Conservation (phyloP, 2,113 vertebrate species). For the Phycodurus eques region DNA sequence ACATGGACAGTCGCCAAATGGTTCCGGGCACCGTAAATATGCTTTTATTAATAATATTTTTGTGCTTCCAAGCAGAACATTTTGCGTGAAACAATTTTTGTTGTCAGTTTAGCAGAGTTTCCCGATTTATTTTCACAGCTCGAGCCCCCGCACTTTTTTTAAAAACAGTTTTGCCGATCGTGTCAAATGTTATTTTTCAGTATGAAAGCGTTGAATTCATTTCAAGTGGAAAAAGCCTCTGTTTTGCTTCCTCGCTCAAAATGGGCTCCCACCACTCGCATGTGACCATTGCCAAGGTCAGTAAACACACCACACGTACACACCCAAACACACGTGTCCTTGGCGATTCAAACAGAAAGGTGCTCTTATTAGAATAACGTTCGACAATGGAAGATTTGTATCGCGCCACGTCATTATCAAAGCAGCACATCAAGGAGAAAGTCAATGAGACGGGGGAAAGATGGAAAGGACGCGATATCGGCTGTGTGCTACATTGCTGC, state of each 20-base stretch:
- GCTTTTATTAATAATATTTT: no score
- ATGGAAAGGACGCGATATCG: slow-evolving; percentile 26
- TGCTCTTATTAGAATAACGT: slow-evolving; percentile 36
- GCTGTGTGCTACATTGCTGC: slow-evolving; percentile 24
- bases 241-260: slow-evolving; percentile 24
- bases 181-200: no score
- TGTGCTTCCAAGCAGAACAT: no score
- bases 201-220: background rate
- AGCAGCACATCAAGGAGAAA: slow-evolving; percentile 45
- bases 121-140: no score
- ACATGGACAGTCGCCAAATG: no score
- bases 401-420: slow-evolving; percentile 40
- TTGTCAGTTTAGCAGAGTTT: no score
- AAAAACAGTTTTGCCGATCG: no score
- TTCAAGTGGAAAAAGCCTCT: background rate
- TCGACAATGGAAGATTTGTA: slow-evolving; percentile 39
- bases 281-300: slow-evolving; percentile 49
- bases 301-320: slow-evolving; percentile 29
- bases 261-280: slow-evolving; percentile 19
- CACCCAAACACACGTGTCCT: background rate
- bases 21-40: no score
- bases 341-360: slow-evolving; percentile 15
- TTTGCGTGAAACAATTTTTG: no score
- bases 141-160: no score
- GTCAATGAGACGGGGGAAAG: slow-evolving; percentile 37